A percentile compares a stretch with the other conserved stretches of the same genome.
Evolutionary conservation across 2,888 invertebrate genomes (phyloP).

Genomic region (Volucella inanis): DNA sequence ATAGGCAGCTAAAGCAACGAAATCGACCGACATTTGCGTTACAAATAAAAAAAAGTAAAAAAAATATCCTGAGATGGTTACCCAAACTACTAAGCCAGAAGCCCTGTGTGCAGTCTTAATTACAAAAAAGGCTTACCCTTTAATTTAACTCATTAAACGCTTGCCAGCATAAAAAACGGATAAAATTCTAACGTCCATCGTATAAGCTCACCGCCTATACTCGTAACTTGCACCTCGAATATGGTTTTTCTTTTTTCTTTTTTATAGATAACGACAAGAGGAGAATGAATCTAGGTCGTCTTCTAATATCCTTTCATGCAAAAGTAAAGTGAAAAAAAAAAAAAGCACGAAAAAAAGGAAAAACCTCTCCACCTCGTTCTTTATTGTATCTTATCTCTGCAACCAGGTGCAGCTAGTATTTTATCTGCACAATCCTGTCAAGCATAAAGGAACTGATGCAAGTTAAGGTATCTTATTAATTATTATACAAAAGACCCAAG

Average conservation of each 20-base stretch:
- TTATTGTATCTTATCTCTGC: constrained; percentile 48
- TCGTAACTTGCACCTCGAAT: constrained; percentile 18
- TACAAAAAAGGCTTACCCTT: too few relatives aligned
- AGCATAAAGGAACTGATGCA: constrained; percentile 61
- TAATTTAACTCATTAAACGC: too few relatives aligned
- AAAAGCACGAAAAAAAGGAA: constrained; percentile 1
- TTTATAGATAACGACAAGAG: not conserved
- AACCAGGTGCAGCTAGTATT: constrained; percentile 59
- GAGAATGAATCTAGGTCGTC: constrained; percentile 50
- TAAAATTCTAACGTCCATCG: constrained; percentile 1
- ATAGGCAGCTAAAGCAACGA: too few relatives aligned
- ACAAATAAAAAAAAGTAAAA: too few relatives aligned
- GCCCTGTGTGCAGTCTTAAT: too few relatives aligned
- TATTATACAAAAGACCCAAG: constrained; percentile 69
- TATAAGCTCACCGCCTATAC: constrained; percentile 12
- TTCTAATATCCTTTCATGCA: constrained; percentile 46
- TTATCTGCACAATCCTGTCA: constrained; percentile 51
- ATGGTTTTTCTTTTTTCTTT: constrained; percentile 19
- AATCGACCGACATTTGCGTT: too few relatives aligned
- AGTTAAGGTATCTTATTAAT: constrained; percentile 70
- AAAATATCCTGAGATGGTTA: too few relatives aligned
- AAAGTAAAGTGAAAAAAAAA: not conserved
- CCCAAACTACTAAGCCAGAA: too few relatives aligned
- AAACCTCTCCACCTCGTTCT: not conserved
- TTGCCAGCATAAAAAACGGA: not conserved